A percentile compares a stretch with the other conserved stretches of the same genome.
Conservation (phyloP, 2,113 vertebrate species). For the Panthera leo region DNA sequence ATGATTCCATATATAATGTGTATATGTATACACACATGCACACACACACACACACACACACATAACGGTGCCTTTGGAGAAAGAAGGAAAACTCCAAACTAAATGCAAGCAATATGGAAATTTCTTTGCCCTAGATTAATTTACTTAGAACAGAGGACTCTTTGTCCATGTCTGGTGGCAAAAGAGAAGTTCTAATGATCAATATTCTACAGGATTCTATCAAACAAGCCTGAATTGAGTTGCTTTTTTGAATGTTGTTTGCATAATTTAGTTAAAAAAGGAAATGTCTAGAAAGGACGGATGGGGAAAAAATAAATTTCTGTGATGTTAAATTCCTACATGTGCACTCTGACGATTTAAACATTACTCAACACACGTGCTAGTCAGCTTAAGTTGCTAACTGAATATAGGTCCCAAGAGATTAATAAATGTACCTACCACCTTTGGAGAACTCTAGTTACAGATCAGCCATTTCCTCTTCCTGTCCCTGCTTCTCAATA, state of each 20-base stretch:
- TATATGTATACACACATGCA: too few species aligned
- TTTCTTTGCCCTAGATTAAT: slow-evolving; percentile 47
- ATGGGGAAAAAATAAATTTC: slow-evolving; percentile 1
- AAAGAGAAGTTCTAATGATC: slow-evolving; percentile 10
- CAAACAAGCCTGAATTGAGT: not conserved
- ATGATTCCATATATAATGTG: not conserved
- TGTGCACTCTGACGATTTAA: not conserved
- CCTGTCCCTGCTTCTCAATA: slow-evolving; percentile 47
- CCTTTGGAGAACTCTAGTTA: slow-evolving; percentile 25
- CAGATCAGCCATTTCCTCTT: slow-evolving; percentile 51
- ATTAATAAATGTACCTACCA: slow-evolving; percentile 1
- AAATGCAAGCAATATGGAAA: slow-evolving; percentile 7
- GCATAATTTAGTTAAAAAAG: slow-evolving; percentile 16
- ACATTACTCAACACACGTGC: not conserved
- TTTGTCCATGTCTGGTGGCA: not conserved
- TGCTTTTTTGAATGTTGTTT: slow-evolving; percentile 51
- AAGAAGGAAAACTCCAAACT: slow-evolving; percentile 22
- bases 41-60: too few species aligned
- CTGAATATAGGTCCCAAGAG: slow-evolving; percentile 40
- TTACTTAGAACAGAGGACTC: slow-evolving; percentile 23
- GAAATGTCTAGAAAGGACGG: slow-evolving; percentile 2
- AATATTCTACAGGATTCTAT: slow-evolving; percentile 16
- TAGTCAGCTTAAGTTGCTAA: slow-evolving; percentile 24
- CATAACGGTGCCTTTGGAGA: not conserved
- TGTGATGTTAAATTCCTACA: not conserved